Percentiles rank a stretch among this genome's conserved stretches.
Evolutionary conservation across 1,140 invertebrate species (phyloP).

Genomic region (Drosophila quadrilineata): DNA sequence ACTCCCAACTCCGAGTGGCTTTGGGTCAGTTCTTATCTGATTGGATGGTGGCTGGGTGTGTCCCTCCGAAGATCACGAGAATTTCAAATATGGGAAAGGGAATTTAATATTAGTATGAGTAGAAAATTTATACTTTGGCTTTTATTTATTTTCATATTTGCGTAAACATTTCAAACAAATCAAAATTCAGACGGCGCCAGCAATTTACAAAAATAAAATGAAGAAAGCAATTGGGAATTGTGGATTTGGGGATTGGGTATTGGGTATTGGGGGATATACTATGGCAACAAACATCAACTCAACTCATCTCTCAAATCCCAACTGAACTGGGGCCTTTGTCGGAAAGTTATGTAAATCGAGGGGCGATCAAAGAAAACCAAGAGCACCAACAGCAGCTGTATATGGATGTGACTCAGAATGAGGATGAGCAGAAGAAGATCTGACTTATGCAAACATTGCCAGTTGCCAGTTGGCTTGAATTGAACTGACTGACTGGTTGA

Average conservation of each 20-base stretch:
- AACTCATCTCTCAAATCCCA: too few species aligned
- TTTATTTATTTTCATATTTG: conserved; percentile 70
- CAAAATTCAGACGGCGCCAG: conserved; percentile 73
- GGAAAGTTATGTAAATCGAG: conserved; percentile 67
- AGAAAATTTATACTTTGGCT: conserved; percentile 31
- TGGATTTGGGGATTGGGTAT: conserved; percentile 14
- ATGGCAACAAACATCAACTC: background rate
- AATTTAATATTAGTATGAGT: background rate
- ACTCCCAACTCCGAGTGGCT: background rate
- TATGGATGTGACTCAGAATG: background rate
- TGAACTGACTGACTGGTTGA: conserved; percentile 46
- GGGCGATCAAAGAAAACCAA: conserved; percentile 49
- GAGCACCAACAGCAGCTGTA: conserved; percentile 8
- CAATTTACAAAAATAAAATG: conserved; percentile 46
- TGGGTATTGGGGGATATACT: conserved; percentile 5
- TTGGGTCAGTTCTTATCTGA: conserved; percentile 20
- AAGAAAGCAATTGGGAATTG: conserved; percentile 32
- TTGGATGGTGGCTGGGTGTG: conserved; percentile 19
- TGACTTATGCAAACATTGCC: conserved; percentile 66
- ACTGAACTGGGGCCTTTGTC: conserved; percentile 51
- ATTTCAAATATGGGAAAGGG: background rate
- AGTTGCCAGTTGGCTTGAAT: too few species aligned
- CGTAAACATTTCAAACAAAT: conserved; percentile 52
- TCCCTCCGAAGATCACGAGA: background rate
- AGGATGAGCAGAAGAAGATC: background rate